These are phyloP conservation scores for Maccullochella peelii DNA, from an alignment of 2,113 vertebrate species.

Conservation along the genomic window DNA sequence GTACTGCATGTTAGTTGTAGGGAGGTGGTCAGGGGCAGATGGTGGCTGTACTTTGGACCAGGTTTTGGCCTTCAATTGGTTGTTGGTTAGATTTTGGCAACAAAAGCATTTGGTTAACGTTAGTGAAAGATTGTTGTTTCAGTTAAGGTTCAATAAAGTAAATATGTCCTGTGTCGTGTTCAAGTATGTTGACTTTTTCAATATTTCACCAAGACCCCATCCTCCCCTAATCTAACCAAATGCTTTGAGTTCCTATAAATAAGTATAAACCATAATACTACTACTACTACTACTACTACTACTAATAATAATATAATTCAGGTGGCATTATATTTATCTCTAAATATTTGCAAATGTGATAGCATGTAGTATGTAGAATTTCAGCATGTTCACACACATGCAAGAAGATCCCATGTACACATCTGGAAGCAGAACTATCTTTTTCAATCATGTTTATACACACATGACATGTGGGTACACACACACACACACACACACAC, in stretches of 20 bases:
- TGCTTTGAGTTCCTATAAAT: background rate
- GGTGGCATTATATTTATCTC: too few relatives aligned
- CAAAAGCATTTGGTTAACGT: background rate
- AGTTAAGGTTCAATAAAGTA: background rate
- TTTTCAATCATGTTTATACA: background rate
- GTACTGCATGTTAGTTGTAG: too few relatives aligned
- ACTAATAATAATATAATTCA: too few relatives aligned
- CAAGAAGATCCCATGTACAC: background rate
- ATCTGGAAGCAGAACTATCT: background rate
- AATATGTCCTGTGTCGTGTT: too few relatives aligned
- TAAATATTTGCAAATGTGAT: background rate
- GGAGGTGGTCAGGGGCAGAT: too few relatives aligned
- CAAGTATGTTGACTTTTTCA: background rate
- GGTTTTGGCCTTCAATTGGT: too few relatives aligned
- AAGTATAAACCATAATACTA: background rate
- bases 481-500: slow-evolving; percentile 13
- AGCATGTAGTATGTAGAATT: background rate
- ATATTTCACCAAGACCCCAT: background rate
- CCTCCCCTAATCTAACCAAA: background rate
- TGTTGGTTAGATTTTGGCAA: background rate
- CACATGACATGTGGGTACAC: background rate
- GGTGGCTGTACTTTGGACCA: too few relatives aligned
- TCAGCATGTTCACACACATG: background rate
- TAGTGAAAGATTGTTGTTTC: background rate
- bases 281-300: too few relatives aligned